phyloP scores from a whole-genome alignment of 2,888 invertebrate species.

The Calameuta pallipes region DNA sequence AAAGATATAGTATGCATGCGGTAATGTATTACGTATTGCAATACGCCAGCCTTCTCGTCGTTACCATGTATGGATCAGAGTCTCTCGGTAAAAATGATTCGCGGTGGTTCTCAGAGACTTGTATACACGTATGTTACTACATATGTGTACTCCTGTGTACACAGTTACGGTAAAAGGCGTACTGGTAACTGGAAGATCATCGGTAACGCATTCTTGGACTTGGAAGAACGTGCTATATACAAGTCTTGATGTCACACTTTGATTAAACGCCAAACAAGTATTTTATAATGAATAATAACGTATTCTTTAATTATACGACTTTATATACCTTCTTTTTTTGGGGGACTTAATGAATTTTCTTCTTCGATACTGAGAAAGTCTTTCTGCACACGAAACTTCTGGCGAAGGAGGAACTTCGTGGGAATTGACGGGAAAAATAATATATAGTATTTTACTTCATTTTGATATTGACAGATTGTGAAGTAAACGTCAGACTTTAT shows the following conservation, averaged over 20 bases:
- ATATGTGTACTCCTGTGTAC: not conserved
- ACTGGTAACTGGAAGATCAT: slow-evolving; percentile 7
- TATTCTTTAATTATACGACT: not conserved
- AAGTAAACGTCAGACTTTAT: not conserved
- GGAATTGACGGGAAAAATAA: not conserved
- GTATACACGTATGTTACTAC: slow-evolving; percentile 8
- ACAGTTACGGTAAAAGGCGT: not conserved
- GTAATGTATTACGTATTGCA: slow-evolving; percentile 43
- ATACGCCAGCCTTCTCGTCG: slow-evolving; percentile 42
- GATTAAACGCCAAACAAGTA: not conserved
- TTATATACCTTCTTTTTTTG: not conserved
- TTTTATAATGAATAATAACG: not conserved
- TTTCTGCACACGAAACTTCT: not conserved
- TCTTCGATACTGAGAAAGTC: not conserved
- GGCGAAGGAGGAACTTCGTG: not conserved
- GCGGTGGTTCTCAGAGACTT: not conserved
- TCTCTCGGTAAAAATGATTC: slow-evolving; percentile 36
- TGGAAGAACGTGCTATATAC: not conserved
- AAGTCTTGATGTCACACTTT: not conserved
- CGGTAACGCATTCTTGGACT: not conserved
- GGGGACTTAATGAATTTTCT: not conserved
- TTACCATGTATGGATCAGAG: slow-evolving; percentile 58
- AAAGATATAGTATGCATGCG: not conserved
- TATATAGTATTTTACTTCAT: not conserved
- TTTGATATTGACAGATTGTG: not conserved